Evolutionary conservation across 1,140 invertebrate species (phyloP), one percentile per base, ranked within the genome.

Genomic region (Heliconius congener): DNA sequence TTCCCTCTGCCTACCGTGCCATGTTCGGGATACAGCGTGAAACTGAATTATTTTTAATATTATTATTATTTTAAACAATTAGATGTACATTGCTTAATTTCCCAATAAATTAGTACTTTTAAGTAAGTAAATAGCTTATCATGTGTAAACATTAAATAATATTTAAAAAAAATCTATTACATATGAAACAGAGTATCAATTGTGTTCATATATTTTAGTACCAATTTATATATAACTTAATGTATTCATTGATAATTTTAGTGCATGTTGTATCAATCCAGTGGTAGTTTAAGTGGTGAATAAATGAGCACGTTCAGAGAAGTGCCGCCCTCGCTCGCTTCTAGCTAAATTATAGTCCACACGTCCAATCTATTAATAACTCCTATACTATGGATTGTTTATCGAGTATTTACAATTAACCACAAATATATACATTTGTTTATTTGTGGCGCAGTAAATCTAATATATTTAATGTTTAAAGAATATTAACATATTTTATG

Each of bases 251-350:
- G 71, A 71, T 76, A 80, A 80, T 80, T 80, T 76, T 60, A 76
- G 73, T 71, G 70, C 50, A 79, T 75, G 70, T 55, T 55, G 66
- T 77, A 78, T 78, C 71, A 73, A 78, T 73, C 77, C 73, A 72
- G 73, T 74, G 23, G 37, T 81, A 77, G 74, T 39, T 72, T 50
- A 55, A 50, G 60, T 73, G 37, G 77, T 85, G 82, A 84, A 85
- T 85, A 85, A 85, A 84, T 85, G 79, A 84, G 79, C 70, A 84
- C 81, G 81, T 84, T 82, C 75, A 81, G 70, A 81, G 79, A 85
- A 85, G 79, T 85, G 81, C 71, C 57, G 73, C 76, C 76, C 74
- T 77, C 79, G 73, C 55, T 50, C 73, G 75, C 57, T 75, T 52
- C 50, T 50, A 52, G 60, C 70, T 77, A 77, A 83, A 78, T 80